A percentile compares a stretch with the other conserved stretches of the same genome.
Conservation (phyloP, 1,140 invertebrate species). For the Eufriesea mexicana region DNA sequence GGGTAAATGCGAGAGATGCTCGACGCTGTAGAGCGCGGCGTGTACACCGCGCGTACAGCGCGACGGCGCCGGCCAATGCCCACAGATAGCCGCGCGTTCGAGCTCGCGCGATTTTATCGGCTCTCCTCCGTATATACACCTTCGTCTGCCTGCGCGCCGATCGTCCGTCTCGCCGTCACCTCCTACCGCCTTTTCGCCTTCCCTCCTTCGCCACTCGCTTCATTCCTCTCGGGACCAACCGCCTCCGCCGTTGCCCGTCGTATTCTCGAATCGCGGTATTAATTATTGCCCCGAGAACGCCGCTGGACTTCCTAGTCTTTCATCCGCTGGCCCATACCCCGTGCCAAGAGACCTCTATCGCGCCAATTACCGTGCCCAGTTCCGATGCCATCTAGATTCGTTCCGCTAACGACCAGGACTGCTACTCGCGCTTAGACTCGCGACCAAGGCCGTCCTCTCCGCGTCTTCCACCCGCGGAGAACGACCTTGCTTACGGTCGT, state of each 20-base stretch:
- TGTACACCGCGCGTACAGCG: constrained; percentile 36
- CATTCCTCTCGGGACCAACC: neutral
- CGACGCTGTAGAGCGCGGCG: constrained; percentile 8
- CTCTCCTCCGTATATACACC: constrained; percentile 27
- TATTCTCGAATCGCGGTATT: constrained; percentile 64
- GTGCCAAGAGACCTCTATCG: constrained; percentile 8
- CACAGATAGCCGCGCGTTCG: constrained; percentile 63
- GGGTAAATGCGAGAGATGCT: constrained; percentile 26
- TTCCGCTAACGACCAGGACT: constrained; percentile 17
- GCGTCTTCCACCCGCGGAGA: neutral
- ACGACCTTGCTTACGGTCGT: no score
- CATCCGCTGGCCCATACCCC: no score
- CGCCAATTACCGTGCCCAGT: constrained; percentile 14
- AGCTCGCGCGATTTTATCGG: constrained; percentile 74
- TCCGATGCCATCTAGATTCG: constrained; percentile 15
- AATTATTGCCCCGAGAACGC: constrained; percentile 62
- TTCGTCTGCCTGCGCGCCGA: constrained; percentile 23
- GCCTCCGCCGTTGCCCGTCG: neutral
- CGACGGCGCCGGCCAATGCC: constrained; percentile 66
- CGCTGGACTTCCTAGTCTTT: constrained; percentile 28
- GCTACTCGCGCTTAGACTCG: neutral
- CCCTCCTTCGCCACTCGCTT: constrained; percentile 45
- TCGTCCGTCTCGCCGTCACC: constrained; percentile 52
- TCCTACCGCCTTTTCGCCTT: constrained; percentile 55
- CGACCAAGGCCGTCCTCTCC: neutral